Percentiles rank a stretch among this genome's conserved stretches.
phyloP scores from a whole-genome alignment of 2,113 vertebrate genomes.

The Gymnogyps californianus region DNA sequence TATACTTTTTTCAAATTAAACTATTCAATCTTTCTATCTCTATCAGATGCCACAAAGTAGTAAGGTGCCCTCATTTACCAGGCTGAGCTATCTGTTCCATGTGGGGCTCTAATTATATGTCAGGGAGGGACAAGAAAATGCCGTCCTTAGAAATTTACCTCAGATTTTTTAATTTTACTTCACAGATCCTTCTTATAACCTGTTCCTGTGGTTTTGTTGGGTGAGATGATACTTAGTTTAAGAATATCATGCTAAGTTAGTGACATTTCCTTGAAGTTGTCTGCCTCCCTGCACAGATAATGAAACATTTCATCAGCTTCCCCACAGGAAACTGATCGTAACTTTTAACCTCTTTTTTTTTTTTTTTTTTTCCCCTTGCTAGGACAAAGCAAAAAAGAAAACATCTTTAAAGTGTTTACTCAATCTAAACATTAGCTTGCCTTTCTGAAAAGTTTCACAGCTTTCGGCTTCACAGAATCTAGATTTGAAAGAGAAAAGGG shows the following conservation, averaged over 20 bases:
- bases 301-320: slow-evolving; percentile 64
- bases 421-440: not conserved
- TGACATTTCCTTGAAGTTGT: slow-evolving; percentile 51
- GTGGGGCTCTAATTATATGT: not conserved
- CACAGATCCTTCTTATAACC: slow-evolving; percentile 10
- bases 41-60: not conserved
- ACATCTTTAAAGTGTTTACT: slow-evolving; percentile 8
- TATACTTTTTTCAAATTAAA: not conserved
- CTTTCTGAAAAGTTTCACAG: slow-evolving; percentile 5
- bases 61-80: not conserved
- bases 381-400: slow-evolving; percentile 38
- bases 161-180: slow-evolving; percentile 24
- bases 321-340: slow-evolving; percentile 58
- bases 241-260: slow-evolving; percentile 45
- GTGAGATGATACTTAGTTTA: slow-evolving; percentile 22
- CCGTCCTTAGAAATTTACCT: slow-evolving; percentile 14
- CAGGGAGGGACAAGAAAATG: slow-evolving; percentile 7
- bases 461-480: not conserved
- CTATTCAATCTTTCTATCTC: not conserved
- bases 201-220: slow-evolving; percentile 18
- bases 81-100: not conserved
- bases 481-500: not conserved
- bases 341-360: slow-evolving; percentile 36
- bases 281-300: slow-evolving; percentile 53
- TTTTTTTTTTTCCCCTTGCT: not conserved